Evolutionary conservation across 2,113 vertebrate species (phyloP), one percentile per base, ranked within the genome.

Genomic region (Tyto alba): DNA sequence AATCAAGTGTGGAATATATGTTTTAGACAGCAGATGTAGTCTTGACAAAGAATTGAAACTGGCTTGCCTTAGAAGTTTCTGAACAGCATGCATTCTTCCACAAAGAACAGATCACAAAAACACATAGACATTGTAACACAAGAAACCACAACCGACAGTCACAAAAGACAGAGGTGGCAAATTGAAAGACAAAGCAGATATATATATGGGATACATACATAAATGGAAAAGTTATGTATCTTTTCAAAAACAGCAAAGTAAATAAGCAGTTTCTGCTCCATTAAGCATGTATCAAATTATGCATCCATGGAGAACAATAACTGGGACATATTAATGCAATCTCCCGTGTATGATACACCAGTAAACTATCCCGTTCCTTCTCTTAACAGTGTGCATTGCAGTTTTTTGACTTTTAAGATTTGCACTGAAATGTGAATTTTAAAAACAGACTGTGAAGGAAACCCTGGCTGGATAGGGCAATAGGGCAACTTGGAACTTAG

Each of bases 31-130:
- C n/a, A n/a, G n/a, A n/a, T n/a, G n/a, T n/a, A n/a, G n/a, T n/a
- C n/a, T n/a, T n/a, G n/a, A n/a, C 6, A 55, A 53, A 41, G 1
- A n/a, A 48, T 4, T 10, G 0, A 36, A 79, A 62, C 8, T 38
- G 17, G 0, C 17, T 92, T 73, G 22, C 32, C 22, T 56, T 59
- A 77, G 48, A 60, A 69, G 29, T 25, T 85, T 74, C 41, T 74
- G 45, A 82, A 38, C 10, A 69, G 10, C 40, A 59, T 13, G 1
- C 2, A 15, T 55, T 76, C 6, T 59, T 60, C 36, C 10, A 66
- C 26, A 60, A 77, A 90, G 22, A 50, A 59, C 7, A n/a, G 48
- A 85, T 56, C 29, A 47, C 75, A 86, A 68, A 73, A 11, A 1
- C 21, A 41, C 20, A 21, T 8, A 34, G 32, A 25, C 13, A 5